Evolutionary conservation across 2,113 vertebrate genomes (phyloP).

Genomic region (Poeciliopsis occidentalis): DNA sequence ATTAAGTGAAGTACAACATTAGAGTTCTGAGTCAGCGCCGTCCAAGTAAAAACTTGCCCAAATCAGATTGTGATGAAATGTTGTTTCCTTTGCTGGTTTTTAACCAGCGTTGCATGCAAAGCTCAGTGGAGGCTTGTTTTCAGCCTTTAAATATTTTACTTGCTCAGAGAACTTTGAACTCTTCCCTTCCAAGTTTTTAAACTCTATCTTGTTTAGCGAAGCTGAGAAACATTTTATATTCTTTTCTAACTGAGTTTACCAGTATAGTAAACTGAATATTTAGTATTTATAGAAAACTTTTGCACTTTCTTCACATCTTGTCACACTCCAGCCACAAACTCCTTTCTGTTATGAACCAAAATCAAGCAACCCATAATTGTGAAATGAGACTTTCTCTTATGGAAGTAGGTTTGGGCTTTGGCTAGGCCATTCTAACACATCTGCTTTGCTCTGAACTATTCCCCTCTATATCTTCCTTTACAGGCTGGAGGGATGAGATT

Average conservation of each 20-base stretch:
- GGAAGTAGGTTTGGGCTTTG: background rate
- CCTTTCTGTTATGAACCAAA: background rate
- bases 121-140: background rate
- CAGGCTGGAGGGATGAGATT: background rate
- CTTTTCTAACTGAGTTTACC: too few species aligned
- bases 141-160: too few species aligned
- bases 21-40: background rate
- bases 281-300: background rate
- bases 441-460: background rate
- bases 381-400: background rate
- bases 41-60: conserved; percentile 21
- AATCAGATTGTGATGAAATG: conserved; percentile 10
- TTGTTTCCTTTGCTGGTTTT: background rate
- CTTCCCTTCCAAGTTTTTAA: background rate
- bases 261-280: background rate
- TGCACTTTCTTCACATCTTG: background rate
- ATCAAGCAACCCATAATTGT: too few species aligned
- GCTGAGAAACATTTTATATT: too few species aligned
- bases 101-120: background rate
- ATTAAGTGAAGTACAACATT: background rate
- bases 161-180: too few species aligned
- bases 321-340: background rate
- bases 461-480: background rate
- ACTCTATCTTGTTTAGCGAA: background rate
- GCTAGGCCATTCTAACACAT: background rate